Base-by-base conservation (phyloP, 2,888 invertebrate species). In the Hemithea aestivaria region DNA sequence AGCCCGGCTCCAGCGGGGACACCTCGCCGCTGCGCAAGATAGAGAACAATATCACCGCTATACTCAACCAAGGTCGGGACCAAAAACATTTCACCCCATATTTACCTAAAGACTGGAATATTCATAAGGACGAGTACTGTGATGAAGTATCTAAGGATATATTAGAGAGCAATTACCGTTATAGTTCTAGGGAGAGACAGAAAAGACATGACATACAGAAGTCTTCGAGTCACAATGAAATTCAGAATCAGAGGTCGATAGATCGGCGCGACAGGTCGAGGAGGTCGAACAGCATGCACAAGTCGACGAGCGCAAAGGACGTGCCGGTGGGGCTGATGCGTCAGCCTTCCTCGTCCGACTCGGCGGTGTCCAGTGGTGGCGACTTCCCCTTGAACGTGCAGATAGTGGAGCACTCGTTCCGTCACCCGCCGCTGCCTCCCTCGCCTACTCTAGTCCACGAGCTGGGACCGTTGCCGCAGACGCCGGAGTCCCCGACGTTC, bases 221-320 rank as follows among this genome's bases (percentile, higher is more conserved):
- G 57, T 90, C 90, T 6, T 90, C 87, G 55, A 90, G 90, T 68
- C 90, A 90, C 55, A 90, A 89, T 66, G 90, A 90, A 62, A 90
- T 90, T 56, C 88, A 88, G 54, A 74, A 88, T 68, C 81, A 88
- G 66, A 66, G 85, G 46, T 81, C 88, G 47, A 80, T 87, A 58
- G 87, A 85, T 43, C 76, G 85, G 23, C 78, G 88, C 22, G 87
- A 87, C 45, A 79, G 88, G 27, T 87, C 88, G 9, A 74, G 88
- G 36, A 83, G 89, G 56, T 77, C 89, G 12, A 89, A 90, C 58
- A 91, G 92, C 52, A 92, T 92, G 70, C 92, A 93, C 64, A 93
- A 92, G 68, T 92, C 92, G 8, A 91, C 92, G 58, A 92, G 92
- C 67, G 91, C 92, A 41, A 92, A 92, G 68, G 93, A 93, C 64